Percentiles rank a stretch among this genome's conserved stretches.
phyloP scores from a whole-genome alignment of 2,797 vertebrate species.

The Harpagifer antarcticus region DNA sequence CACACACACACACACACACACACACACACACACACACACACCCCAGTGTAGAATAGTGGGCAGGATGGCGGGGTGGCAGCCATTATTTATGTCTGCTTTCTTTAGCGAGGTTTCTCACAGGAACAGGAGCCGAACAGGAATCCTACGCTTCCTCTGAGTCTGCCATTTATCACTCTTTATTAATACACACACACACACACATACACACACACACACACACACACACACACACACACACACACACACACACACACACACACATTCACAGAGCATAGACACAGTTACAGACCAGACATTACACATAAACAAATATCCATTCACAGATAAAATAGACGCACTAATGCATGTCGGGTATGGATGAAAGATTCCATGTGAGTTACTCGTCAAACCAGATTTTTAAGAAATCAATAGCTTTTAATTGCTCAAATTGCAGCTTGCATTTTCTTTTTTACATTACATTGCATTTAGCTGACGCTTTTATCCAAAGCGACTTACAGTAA shows the following conservation, averaged over 20 bases:
- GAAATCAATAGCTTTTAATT: too few relatives aligned
- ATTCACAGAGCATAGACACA: too few relatives aligned
- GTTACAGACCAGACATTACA: not conserved
- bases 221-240: constrained; percentile 21
- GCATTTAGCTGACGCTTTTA: too few relatives aligned
- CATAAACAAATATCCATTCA: not conserved
- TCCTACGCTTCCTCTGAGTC: constrained; percentile 80
- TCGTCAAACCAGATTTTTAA: too few relatives aligned
- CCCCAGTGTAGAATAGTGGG: constrained; percentile 33
- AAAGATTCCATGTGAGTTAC: too few relatives aligned
- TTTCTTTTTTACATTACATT: too few relatives aligned
- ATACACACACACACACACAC: not conserved
- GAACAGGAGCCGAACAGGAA: constrained; percentile 80
- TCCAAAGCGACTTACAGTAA: too few relatives aligned
- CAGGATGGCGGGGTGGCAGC: constrained; percentile 69
- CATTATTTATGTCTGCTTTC: constrained; percentile 84
- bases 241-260: not conserved
- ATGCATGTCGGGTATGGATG: not conserved
- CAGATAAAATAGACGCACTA: not conserved
- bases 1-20: too few relatives aligned
- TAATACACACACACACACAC: constrained; percentile 56
- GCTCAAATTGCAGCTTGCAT: too few relatives aligned
- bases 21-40: too few relatives aligned
- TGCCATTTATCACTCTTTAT: constrained; percentile 82
- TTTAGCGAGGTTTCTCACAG: constrained; percentile 84